These are phyloP conservation scores for Cordilura impudica DNA, from an alignment of 2,888 invertebrate genomes.

Conservation along the genomic window DNA sequence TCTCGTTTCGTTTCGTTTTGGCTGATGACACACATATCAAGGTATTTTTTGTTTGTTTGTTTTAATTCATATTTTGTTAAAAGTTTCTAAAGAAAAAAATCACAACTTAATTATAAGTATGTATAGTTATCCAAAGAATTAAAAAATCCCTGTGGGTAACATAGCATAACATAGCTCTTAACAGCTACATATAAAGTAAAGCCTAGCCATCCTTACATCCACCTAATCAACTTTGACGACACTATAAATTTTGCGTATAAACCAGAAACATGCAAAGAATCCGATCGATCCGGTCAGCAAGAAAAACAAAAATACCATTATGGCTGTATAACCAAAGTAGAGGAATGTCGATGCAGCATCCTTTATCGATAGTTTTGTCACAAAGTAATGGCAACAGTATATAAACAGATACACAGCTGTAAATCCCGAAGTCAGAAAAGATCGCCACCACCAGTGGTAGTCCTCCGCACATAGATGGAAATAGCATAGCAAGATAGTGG, in stretches of 20 bases:
- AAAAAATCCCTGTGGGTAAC: conserved; percentile 23
- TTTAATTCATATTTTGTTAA: not conserved
- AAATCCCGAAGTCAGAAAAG: conserved; percentile 97
- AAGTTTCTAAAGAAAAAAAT: conserved; percentile 49
- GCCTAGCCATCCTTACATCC: conserved; percentile 23
- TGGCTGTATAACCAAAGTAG: conserved; percentile 98
- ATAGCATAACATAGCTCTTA: conserved; percentile 43
- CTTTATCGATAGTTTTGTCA: conserved; percentile 95
- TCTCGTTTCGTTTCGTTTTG: not conserved
- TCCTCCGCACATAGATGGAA: conserved; percentile 99
- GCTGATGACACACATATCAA: conserved; percentile 39
- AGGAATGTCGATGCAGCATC: conserved; percentile 96
- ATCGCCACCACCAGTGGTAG: conserved; percentile 99
- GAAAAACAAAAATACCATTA: conserved; percentile 99
- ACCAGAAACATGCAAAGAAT: conserved; percentile 99
- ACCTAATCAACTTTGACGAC: conserved; percentile 95
- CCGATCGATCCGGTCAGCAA: conserved; percentile 97
- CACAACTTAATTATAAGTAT: conserved; percentile 59
- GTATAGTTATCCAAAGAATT: conserved; percentile 21
- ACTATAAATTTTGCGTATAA: conserved; percentile 98
- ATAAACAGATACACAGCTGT: conserved; percentile 97
- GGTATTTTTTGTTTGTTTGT: conserved; percentile 9
- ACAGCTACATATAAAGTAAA: conserved; percentile 55
- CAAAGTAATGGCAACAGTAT: conserved; percentile 99
- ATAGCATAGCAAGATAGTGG: conserved; percentile 98